phyloP scores from a whole-genome alignment of 2,797 vertebrate genomes.

The Tolypeutes matacus region DNA sequence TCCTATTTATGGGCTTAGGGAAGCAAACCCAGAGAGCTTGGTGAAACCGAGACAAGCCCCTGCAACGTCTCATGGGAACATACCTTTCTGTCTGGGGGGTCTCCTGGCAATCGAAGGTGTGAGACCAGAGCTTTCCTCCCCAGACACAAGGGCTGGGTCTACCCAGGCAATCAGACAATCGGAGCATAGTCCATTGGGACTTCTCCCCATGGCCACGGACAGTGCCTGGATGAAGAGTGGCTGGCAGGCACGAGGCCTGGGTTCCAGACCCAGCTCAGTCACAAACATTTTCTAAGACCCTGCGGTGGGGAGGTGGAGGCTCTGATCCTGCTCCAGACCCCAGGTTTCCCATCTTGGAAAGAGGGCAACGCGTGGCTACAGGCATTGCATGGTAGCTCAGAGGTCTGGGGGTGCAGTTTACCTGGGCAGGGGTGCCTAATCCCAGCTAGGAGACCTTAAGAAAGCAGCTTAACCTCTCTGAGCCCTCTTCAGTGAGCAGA shows the following conservation, averaged over 20 bases:
- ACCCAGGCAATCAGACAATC: not conserved
- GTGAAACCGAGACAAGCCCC: not conserved
- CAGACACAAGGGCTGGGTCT: not conserved
- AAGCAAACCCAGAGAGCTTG: not conserved
- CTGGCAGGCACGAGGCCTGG: not conserved
- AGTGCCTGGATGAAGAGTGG: not conserved
- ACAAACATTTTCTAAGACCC: not conserved
- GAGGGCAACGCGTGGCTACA: not conserved
- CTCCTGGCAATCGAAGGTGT: not conserved
- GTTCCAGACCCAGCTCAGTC: too few relatives aligned
- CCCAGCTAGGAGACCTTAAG: not conserved
- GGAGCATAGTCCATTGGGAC: accelerated
- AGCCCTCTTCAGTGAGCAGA: not conserved
- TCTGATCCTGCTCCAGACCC: not conserved
- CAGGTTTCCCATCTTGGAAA: not conserved
- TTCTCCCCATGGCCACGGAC: not conserved
- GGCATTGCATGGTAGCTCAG: accelerated
- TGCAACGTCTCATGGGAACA: accelerated
- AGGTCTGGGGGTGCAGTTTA: not conserved
- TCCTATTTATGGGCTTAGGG: not conserved
- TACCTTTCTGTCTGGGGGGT: not conserved
- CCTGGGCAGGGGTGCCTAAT: too few relatives aligned
- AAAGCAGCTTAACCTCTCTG: not conserved
- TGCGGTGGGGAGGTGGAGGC: not conserved
- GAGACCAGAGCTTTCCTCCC: too few relatives aligned